Conservation (phyloP, 2,113 vertebrate species). For the Crotalus tigris region DNA sequence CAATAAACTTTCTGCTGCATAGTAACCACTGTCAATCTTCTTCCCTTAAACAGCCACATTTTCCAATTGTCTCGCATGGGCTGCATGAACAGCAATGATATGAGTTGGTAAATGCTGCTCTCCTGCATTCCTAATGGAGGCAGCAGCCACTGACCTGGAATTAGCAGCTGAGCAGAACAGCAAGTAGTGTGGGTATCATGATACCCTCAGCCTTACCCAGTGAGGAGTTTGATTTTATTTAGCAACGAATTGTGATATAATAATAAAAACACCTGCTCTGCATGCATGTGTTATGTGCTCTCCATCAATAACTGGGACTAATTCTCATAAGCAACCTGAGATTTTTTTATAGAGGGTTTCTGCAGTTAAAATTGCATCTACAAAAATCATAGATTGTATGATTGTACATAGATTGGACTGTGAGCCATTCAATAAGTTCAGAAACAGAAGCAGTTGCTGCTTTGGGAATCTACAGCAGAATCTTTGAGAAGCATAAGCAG, state of each 20-base stretch:
- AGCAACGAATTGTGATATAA: background rate
- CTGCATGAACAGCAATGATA: background rate
- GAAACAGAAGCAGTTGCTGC: background rate
- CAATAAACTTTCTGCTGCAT: background rate
- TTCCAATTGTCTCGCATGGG: background rate
- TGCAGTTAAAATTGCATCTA: background rate
- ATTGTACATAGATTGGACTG: background rate
- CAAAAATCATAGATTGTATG: background rate
- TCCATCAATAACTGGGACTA: background rate
- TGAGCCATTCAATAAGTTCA: background rate
- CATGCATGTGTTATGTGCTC: background rate
- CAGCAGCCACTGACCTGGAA: background rate
- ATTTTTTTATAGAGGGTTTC: background rate
- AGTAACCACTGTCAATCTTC: conserved; percentile 8
- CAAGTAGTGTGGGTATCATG: too few relatives aligned
- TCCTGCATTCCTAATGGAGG: background rate
- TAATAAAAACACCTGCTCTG: background rate
- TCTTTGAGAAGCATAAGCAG: background rate
- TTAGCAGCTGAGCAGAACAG: background rate
- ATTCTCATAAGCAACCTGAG: background rate
- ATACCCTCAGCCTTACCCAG: background rate
- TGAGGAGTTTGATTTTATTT: background rate
- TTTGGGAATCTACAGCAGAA: background rate
- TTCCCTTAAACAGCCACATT: background rate
- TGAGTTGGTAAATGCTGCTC: background rate